Conservation (phyloP, 2,797 vertebrate species). For the Echiichthys vipera region DNA sequence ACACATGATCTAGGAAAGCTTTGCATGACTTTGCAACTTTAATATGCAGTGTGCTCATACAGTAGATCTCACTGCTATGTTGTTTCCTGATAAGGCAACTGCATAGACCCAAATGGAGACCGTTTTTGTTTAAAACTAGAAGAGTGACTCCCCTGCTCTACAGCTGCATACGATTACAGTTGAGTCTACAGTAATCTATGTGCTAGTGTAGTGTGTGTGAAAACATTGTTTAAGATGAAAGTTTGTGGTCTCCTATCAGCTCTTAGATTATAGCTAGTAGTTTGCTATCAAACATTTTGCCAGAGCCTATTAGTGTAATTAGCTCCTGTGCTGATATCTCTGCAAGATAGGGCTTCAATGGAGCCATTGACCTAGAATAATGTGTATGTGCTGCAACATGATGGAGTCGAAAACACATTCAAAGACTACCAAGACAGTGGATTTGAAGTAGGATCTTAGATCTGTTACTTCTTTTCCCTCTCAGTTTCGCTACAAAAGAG, state of each 20-base stretch:
- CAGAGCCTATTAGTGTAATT: constrained; percentile 72
- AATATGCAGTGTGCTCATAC: neutral
- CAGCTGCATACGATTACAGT: constrained; percentile 1
- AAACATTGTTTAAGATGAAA: constrained; percentile 45
- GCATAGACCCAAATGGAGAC: neutral
- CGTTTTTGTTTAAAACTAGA: neutral
- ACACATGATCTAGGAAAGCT: neutral
- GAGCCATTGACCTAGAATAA: constrained; percentile 69
- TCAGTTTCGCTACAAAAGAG: neutral
- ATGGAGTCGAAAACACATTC: constrained; percentile 52
- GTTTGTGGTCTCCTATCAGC: constrained; percentile 41
- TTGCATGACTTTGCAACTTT: neutral
- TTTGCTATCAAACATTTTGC: constrained; percentile 65
- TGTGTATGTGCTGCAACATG: constrained; percentile 51
- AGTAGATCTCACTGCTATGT: neutral
- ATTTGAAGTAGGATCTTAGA: constrained; percentile 35
- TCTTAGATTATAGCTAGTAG: constrained; percentile 51
- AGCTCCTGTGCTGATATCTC: constrained; percentile 59
- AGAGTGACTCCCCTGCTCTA: neutral
- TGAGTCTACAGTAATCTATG: neutral
- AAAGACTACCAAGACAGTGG: constrained; percentile 15
- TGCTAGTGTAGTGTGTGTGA: neutral
- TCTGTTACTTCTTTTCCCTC: neutral
- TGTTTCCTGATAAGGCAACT: neutral
- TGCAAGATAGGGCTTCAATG: constrained; percentile 61